A percentile compares a stretch with the other conserved stretches of the same genome.
Evolutionary conservation across 2,888 invertebrate species (phyloP).

Genomic region (Heliconius hortense): DNA sequence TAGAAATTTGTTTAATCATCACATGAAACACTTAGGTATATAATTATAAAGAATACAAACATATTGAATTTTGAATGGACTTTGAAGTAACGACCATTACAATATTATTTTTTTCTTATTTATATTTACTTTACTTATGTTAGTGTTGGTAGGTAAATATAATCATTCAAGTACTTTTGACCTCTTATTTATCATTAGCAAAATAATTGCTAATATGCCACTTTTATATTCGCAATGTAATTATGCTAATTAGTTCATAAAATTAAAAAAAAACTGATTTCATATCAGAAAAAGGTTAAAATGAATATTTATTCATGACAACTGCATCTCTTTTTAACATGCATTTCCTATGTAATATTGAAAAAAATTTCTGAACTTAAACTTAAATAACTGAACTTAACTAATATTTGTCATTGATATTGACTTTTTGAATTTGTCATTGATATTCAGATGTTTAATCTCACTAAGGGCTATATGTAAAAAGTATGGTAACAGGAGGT

Average conservation of each 20-base stretch:
- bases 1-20: background rate
- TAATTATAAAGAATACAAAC: background rate
- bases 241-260: background rate
- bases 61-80: no score
- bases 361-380: no score
- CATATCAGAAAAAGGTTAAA: background rate
- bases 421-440: background rate
- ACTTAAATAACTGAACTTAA: background rate
- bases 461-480: no score
- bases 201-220: background rate
- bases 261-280: background rate
- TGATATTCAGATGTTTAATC: background rate
- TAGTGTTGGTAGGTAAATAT: background rate
- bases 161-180: conserved; percentile 6
- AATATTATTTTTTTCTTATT: background rate
- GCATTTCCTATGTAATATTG: background rate
- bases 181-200: conserved; percentile 1
- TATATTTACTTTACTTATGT: background rate
- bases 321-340: background rate
- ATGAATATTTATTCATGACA: background rate
- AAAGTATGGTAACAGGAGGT: no score
- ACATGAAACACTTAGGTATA: background rate
- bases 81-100: background rate
- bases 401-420: background rate
- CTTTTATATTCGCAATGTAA: background rate